A percentile compares a stretch with the other conserved stretches of the same genome.
Evolutionary conservation across 1,140 invertebrate genomes (phyloP).

Genomic region (Euwallacea similis): DNA sequence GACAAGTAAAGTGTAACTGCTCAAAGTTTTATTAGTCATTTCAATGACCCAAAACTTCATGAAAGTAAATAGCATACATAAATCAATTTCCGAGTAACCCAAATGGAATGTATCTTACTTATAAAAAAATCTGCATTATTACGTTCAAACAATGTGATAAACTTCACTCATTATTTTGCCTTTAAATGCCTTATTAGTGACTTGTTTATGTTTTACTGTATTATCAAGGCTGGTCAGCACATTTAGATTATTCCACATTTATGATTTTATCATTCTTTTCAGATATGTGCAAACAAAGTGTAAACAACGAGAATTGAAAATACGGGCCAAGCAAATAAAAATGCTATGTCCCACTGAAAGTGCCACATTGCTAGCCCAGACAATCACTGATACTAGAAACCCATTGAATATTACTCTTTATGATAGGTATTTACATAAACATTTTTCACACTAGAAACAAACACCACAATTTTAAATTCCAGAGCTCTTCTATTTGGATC

Average conservation of each 20-base stretch:
- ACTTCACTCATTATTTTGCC: not conserved
- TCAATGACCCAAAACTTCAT: no score
- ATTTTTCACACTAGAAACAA: not conserved
- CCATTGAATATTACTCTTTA: slow-evolving; percentile 44
- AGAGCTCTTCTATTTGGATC: slow-evolving; percentile 46
- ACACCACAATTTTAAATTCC: slow-evolving; percentile 22
- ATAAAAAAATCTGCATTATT: no score
- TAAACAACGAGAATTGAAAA: slow-evolving; percentile 47
- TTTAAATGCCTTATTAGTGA: no score
- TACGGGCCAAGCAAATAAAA: slow-evolving; percentile 48
- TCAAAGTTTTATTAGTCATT: no score
- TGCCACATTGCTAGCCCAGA: slow-evolving; percentile 42
- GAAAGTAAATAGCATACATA: not conserved
- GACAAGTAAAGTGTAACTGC: no score
- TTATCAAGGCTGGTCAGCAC: not conserved
- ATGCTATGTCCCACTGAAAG: slow-evolving; percentile 48
- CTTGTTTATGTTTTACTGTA: not conserved
- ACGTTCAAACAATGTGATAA: no score
- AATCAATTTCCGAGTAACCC: no score
- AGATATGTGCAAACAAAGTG: slow-evolving; percentile 50
- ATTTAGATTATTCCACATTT: no score
- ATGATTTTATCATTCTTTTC: not conserved
- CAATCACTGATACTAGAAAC: slow-evolving; percentile 39
- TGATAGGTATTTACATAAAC: slow-evolving; percentile 40
- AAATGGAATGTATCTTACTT: no score